These are phyloP conservation scores for Drosophila pseudoobscura DNA, from an alignment of 1,140 invertebrate genomes.

Conservation along the genomic window DNA sequence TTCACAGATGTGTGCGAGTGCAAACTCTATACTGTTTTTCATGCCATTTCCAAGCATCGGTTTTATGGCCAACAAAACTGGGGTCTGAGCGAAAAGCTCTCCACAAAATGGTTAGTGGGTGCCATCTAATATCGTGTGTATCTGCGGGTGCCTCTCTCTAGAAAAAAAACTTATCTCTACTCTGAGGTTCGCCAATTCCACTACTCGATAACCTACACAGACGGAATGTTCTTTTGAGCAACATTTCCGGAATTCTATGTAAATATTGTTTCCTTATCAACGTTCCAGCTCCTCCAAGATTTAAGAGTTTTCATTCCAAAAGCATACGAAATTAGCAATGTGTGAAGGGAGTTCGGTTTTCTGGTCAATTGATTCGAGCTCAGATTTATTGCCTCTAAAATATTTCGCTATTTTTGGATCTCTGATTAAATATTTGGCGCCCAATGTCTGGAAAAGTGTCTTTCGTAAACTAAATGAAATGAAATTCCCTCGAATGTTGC, in stretches of 20 bases:
- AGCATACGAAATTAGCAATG: too few species aligned
- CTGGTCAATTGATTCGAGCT: neutral
- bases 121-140: slow-evolving; percentile 19
- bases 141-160: slow-evolving; percentile 6
- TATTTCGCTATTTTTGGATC: neutral
- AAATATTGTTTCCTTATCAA: too few species aligned
- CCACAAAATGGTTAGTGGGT: slow-evolving; percentile 17
- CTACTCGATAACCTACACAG: slow-evolving; percentile 17
- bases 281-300: too few species aligned
- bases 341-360: neutral
- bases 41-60: slow-evolving; percentile 44
- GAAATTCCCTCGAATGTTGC: too few species aligned
- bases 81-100: slow-evolving; percentile 5
- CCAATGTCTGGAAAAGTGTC: too few species aligned
- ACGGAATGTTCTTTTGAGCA: neutral
- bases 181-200: neutral
- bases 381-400: slow-evolving; percentile 22
- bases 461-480: too few species aligned
- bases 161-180: neutral
- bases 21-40: slow-evolving; percentile 48
- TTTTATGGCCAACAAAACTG: slow-evolving; percentile 67
- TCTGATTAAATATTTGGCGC: too few species aligned
- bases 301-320: too few species aligned
- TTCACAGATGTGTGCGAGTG: slow-evolving; percentile 76
- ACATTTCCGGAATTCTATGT: neutral